These are phyloP conservation scores for Lutraria lutraria DNA, from an alignment of 2,888 invertebrate species.

Conservation along the genomic window DNA sequence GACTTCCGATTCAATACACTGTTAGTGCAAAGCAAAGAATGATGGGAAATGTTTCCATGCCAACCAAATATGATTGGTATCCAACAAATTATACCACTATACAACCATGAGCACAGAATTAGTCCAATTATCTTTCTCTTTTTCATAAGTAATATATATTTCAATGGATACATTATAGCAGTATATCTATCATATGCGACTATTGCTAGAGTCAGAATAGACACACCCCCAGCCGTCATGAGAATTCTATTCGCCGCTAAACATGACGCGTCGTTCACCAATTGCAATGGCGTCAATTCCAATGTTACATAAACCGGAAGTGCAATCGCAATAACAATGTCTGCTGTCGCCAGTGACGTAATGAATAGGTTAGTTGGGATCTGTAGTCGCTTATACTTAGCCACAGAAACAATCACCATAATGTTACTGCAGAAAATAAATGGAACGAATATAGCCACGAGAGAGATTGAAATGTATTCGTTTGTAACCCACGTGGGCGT, in stretches of 20 bases:
- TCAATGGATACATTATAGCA: constrained; percentile 89
- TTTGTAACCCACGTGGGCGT: constrained; percentile 41
- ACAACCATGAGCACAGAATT: constrained; percentile 89
- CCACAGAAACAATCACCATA: constrained; percentile 89
- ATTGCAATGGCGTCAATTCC: constrained; percentile 75
- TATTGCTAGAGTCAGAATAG: constrained; percentile 89
- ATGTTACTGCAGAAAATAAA: constrained; percentile 89
- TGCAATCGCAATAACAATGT: constrained; percentile 89
- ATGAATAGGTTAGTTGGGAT: constrained; percentile 90
- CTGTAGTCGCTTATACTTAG: constrained; percentile 89
- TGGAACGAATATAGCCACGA: constrained; percentile 83
- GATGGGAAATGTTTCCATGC: constrained; percentile 62
- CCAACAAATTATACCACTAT: constrained; percentile 89
- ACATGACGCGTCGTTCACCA: constrained; percentile 87
- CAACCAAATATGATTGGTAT: constrained; percentile 88
- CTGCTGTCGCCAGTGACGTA: constrained; percentile 89
- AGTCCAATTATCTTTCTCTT: constrained; percentile 89
- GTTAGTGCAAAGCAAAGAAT: constrained; percentile 60
- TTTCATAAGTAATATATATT: constrained; percentile 90
- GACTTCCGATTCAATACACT: constrained; percentile 85
- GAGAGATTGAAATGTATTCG: constrained; percentile 42
- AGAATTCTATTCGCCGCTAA: constrained; percentile 89
- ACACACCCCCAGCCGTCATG: constrained; percentile 89
- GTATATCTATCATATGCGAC: constrained; percentile 90
- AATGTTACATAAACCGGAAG: constrained; percentile 89